A percentile compares a stretch with the other conserved stretches of the same genome.
Evolutionary conservation across 2,888 invertebrate species (phyloP).

Genomic region (Sylvicola cinctus): DNA sequence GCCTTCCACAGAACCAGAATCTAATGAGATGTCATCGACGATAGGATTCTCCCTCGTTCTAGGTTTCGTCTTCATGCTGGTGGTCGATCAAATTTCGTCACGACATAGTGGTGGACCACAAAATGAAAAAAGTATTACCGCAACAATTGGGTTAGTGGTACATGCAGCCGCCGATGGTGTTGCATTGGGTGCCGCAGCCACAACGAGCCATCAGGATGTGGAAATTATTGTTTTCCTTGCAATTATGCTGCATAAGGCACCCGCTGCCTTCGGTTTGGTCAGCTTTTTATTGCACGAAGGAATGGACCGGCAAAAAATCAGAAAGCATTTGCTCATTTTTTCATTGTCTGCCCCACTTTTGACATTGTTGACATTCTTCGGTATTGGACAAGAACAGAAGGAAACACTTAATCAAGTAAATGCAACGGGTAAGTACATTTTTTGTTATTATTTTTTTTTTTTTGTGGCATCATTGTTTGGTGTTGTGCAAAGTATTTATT

Average conservation of each 20-base stretch:
- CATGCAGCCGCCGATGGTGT: slow-evolving; percentile 98
- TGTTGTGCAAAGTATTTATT: too few relatives aligned
- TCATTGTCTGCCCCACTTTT: slow-evolving; percentile 79
- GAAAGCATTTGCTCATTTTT: slow-evolving; percentile 79
- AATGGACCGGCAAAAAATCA: slow-evolving; percentile 57
- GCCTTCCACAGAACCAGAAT: slow-evolving; percentile 4
- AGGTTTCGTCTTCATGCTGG: slow-evolving; percentile 92
- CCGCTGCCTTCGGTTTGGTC: slow-evolving; percentile 94
- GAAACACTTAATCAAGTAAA: slow-evolving; percentile 75
- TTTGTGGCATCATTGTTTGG: too few relatives aligned
- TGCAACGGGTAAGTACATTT: too few relatives aligned
- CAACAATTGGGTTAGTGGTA: slow-evolving; percentile 91
- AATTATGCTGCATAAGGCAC: slow-evolving; percentile 98
- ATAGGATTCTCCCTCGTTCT: slow-evolving; percentile 86
- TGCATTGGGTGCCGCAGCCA: slow-evolving; percentile 94
- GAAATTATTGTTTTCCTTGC: slow-evolving; percentile 96
- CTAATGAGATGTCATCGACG: slow-evolving; percentile 13
- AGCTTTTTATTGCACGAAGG: slow-evolving; percentile 94
- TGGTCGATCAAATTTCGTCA: slow-evolving; percentile 69
- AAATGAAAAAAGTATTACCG: slow-evolving; percentile 57
- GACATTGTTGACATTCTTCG: slow-evolving; percentile 79
- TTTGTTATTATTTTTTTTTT: too few relatives aligned
- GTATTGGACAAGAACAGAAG: slow-evolving; percentile 83
- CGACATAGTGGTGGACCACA: slow-evolving; percentile 34
- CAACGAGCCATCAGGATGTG: slow-evolving; percentile 86